Evolutionary conservation across 2,888 invertebrate genomes (phyloP).

Genomic region (Chorisops tibialis): DNA sequence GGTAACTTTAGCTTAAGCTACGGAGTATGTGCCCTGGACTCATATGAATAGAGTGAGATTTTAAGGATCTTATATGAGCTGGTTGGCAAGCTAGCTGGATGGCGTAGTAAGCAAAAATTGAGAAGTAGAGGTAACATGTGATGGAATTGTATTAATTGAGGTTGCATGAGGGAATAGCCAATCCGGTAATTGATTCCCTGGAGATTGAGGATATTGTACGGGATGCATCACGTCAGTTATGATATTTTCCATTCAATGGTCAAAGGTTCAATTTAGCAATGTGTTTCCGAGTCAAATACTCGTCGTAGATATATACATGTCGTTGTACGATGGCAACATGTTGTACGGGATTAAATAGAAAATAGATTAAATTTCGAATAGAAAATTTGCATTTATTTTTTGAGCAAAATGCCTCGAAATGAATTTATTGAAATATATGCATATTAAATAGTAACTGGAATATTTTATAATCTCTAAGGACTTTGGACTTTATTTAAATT

Average conservation of each 20-base stretch:
- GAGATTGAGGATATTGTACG: neutral
- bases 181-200: constrained; percentile 21
- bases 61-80: too few relatives aligned
- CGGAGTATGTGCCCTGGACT: neutral
- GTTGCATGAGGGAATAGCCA: constrained; percentile 6
- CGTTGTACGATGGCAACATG: too few relatives aligned
- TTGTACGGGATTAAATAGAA: too few relatives aligned
- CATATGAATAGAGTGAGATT: neutral
- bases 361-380: too few relatives aligned
- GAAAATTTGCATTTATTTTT: too few relatives aligned
- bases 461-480: too few relatives aligned
- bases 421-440: too few relatives aligned
- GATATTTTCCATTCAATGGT: constrained; percentile 9
- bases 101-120: neutral
- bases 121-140: neutral
- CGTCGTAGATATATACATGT: too few relatives aligned
- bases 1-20: neutral
- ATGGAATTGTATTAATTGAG: constrained; percentile 3
- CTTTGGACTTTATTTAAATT: too few relatives aligned
- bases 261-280: constrained; percentile 1
- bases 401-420: too few relatives aligned
- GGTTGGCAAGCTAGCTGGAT: neutral
- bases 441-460: too few relatives aligned
- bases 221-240: neutral
- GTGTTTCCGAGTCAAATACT: too few relatives aligned